A percentile compares a stretch with the other conserved stretches of the same genome.
Evolutionary conservation across 2,797 vertebrate species (phyloP).

Genomic region (Gambusia yucatana): DNA sequence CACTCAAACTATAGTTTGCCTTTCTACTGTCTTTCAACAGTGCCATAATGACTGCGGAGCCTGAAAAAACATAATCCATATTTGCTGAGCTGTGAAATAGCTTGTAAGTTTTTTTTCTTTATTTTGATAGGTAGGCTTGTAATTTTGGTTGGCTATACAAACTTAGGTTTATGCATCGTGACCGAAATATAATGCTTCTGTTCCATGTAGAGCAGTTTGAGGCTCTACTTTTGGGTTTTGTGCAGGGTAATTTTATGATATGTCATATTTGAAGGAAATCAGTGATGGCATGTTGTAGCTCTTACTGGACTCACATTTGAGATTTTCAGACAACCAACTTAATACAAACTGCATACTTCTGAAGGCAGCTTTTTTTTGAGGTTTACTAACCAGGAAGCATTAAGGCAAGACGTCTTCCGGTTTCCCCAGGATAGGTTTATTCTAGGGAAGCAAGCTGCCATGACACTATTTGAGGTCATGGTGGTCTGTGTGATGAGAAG

Average conservation of each 20-base stretch:
- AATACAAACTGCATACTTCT: background rate
- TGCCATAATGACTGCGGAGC: constrained; percentile 61
- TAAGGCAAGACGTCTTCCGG: constrained; percentile 12
- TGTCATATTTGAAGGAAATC: constrained; percentile 16
- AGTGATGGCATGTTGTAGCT: constrained; percentile 15
- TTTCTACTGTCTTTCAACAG: constrained; percentile 63
- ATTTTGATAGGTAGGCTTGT: constrained; percentile 64
- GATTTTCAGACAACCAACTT: background rate
- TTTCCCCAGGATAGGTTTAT: constrained; percentile 44
- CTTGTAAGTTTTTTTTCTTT: constrained; percentile 47
- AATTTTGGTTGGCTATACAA: constrained; percentile 64
- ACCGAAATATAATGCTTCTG: constrained; percentile 43
- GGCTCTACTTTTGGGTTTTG: constrained; percentile 35
- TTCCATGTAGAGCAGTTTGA: constrained; percentile 33
- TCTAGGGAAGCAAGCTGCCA: constrained; percentile 47
- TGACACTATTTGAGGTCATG: constrained; percentile 34
- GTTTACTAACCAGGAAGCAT: constrained; percentile 13
- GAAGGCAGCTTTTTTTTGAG: background rate
- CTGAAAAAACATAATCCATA: constrained; percentile 52
- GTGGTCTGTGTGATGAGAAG: constrained; percentile 40
- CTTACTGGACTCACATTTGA: background rate
- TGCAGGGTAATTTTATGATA: constrained; percentile 10
- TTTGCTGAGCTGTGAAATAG: constrained; percentile 69
- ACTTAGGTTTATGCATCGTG: constrained; percentile 44
- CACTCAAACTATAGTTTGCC: constrained; percentile 47